Percentiles rank a stretch among this genome's conserved stretches.
phyloP scores from a whole-genome alignment of 2,113 vertebrate genomes.

The Leiothrix lutea region DNA sequence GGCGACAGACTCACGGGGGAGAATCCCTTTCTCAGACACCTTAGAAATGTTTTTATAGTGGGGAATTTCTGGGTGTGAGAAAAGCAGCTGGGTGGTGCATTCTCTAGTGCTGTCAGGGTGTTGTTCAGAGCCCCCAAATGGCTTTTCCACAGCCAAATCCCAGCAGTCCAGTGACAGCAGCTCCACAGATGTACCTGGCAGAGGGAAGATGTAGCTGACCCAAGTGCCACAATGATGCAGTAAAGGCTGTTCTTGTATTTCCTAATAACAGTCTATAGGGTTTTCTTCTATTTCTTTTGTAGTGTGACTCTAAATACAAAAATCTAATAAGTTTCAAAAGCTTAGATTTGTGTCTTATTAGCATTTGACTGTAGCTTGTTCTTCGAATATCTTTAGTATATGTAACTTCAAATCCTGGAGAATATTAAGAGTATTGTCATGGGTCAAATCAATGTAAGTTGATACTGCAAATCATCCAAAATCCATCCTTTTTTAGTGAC shows the following conservation, averaged over 20 bases:
- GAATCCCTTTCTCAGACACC: neutral
- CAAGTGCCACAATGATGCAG: neutral
- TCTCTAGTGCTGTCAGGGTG: too few relatives aligned
- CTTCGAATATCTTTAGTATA: neutral
- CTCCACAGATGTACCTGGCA: neutral
- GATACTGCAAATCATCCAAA: neutral
- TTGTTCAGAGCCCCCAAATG: accelerated
- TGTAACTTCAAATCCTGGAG: neutral
- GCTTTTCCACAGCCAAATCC: neutral
- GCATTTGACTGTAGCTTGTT: neutral
- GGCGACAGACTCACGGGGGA: neutral
- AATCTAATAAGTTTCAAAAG: neutral
- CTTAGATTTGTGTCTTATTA: neutral
- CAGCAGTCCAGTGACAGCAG: neutral
- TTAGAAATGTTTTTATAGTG: neutral
- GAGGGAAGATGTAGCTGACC: neutral
- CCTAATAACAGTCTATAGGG: too few relatives aligned
- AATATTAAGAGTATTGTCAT: neutral
- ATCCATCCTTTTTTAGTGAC: neutral
- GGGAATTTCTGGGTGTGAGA: neutral
- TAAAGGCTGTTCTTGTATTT: neutral
- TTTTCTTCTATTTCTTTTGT: neutral
- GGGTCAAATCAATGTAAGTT: neutral
- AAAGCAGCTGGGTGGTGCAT: neutral
- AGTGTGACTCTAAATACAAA: neutral